Evolutionary conservation across 2,888 invertebrate species (phyloP).

Genomic region (Nasonia oneida): DNA sequence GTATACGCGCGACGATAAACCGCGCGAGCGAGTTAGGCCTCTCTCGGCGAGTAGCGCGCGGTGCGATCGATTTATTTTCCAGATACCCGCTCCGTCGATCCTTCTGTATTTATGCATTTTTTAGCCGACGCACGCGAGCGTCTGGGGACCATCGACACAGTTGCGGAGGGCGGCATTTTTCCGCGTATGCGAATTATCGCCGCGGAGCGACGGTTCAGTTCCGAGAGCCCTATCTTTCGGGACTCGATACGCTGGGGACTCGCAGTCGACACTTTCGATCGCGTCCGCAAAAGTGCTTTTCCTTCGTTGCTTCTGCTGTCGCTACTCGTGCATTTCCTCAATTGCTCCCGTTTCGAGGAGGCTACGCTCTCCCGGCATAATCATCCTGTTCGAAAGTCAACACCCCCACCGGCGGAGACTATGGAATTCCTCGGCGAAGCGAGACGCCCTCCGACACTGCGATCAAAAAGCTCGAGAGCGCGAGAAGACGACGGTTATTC

Average conservation of each 20-base stretch:
- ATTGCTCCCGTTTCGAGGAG: not conserved
- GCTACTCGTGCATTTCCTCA: not conserved
- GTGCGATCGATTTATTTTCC: slow-evolving; percentile 1
- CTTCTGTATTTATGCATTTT: not conserved
- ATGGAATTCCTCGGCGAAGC: not conserved
- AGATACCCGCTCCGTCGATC: not conserved
- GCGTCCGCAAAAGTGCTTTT: not conserved
- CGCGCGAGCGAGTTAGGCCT: not conserved
- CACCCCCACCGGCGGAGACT: not conserved
- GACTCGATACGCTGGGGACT: not conserved
- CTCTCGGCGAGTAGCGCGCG: too few relatives aligned
- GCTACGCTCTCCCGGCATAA: not conserved
- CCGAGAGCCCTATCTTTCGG: not conserved
- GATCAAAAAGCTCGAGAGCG: slow-evolving; percentile 20
- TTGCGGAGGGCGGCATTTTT: not conserved
- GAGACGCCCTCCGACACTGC: not conserved
- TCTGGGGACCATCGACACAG: not conserved
- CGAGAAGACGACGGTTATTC: not conserved
- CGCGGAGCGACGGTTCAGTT: not conserved
- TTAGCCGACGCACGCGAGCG: not conserved
- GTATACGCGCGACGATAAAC: slow-evolving; percentile 6
- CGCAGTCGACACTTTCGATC: not conserved
- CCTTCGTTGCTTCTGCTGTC: not conserved
- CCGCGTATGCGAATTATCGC: too few relatives aligned
- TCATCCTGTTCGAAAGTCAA: slow-evolving; percentile 3